Conservation (phyloP, 2,888 invertebrate genomes). For the Metacarcinus magister region DNA sequence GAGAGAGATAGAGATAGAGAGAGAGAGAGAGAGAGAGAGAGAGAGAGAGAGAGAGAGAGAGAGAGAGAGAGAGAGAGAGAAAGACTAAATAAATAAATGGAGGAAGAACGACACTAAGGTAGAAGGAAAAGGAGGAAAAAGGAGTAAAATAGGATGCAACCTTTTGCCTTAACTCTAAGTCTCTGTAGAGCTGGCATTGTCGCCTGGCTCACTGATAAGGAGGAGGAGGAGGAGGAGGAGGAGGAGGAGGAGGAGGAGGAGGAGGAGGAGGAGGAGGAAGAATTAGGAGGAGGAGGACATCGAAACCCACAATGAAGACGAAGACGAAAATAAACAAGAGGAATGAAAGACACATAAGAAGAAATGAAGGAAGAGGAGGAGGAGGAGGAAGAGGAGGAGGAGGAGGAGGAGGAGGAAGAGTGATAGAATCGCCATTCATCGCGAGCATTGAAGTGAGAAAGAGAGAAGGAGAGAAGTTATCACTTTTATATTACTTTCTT, state of each 20-base stretch:
- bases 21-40: too few relatives aligned
- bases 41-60: too few relatives aligned
- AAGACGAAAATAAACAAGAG: neutral
- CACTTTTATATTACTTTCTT: too few relatives aligned
- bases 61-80: too few relatives aligned
- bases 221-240: neutral
- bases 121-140: neutral
- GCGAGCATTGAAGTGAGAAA: neutral
- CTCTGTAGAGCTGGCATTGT: neutral
- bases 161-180: neutral
- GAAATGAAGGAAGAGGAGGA: too few relatives aligned
- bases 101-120: too few relatives aligned
- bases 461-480: neutral
- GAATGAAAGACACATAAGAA: neutral
- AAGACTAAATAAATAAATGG: too few relatives aligned
- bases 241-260: slow-evolving; percentile 12
- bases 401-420: too few relatives aligned
- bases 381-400: too few relatives aligned
- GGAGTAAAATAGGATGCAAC: neutral
- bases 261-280: neutral
- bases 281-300: neutral
- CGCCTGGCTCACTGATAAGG: neutral
- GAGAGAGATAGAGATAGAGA: neutral
- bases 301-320: too few relatives aligned
- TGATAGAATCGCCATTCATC: too few relatives aligned